Evolutionary conservation across 2,113 vertebrate species (phyloP).

Genomic region (Heptranchias perlo): DNA sequence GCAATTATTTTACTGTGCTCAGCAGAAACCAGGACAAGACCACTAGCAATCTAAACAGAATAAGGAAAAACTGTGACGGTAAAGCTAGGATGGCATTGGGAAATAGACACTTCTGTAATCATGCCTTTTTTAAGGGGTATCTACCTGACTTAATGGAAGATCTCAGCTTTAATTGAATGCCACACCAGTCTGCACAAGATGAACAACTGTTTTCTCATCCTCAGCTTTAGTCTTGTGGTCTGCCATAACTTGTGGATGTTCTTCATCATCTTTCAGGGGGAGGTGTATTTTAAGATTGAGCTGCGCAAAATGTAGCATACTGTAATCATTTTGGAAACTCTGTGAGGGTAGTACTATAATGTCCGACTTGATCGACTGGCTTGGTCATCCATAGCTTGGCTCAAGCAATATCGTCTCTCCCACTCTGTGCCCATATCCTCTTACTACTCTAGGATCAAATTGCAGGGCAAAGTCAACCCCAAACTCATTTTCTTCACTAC

Average conservation of each 20-base stretch:
- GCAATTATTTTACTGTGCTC: background rate
- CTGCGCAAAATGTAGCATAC: background rate
- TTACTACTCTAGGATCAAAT: too few relatives aligned
- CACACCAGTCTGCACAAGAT: background rate
- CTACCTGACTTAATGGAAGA: background rate
- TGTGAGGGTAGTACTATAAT: background rate
- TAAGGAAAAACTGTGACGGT: background rate
- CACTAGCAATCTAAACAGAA: background rate
- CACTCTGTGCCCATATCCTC: background rate
- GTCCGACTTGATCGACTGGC: background rate
- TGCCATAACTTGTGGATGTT: background rate
- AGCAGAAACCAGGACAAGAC: background rate
- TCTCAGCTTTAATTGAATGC: background rate
- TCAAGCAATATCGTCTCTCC: background rate
- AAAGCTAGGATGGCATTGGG: background rate
- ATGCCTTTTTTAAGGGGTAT: background rate
- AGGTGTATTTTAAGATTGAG: too few relatives aligned
- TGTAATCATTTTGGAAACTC: background rate
- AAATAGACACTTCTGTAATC: background rate
- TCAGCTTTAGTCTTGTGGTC: background rate
- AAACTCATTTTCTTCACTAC: background rate
- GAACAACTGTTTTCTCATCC: background rate
- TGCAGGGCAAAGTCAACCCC: too few relatives aligned
- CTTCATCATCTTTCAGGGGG: too few relatives aligned
- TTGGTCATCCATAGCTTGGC: background rate